Percentiles rank a stretch among this genome's conserved stretches.
phyloP scores from a whole-genome alignment of 2,113 vertebrate genomes.

The Scatophagus argus region DNA sequence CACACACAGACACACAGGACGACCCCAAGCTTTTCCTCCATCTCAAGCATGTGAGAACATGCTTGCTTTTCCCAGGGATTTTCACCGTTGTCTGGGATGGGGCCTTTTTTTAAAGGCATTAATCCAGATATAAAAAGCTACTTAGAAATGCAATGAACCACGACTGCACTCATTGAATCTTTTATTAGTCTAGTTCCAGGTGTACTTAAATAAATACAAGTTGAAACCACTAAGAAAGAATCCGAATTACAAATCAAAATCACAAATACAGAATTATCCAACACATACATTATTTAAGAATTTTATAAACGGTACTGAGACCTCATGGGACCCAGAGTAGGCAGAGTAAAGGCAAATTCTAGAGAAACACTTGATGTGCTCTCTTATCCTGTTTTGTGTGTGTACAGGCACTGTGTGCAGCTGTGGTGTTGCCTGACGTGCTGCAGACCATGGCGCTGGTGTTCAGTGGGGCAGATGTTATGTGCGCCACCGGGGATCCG shows the following conservation, averaged over 20 bases:
- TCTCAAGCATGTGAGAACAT: constrained; percentile 4
- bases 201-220: constrained; percentile 22
- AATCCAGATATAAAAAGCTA: constrained; percentile 33
- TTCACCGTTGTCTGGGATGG: constrained; percentile 30
- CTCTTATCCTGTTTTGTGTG: not conserved
- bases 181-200: constrained; percentile 39
- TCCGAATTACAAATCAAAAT: constrained; percentile 9
- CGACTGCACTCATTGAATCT: not conserved
- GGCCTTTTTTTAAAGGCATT: constrained; percentile 48
- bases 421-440: constrained; percentile 89
- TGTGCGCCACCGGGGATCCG: constrained; percentile 94
- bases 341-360: not conserved
- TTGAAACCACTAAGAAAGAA: constrained; percentile 24
- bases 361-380: not conserved
- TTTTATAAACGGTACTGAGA: not conserved
- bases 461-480: constrained; percentile 94
- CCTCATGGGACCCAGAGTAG: not conserved
- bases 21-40: constrained; percentile 5
- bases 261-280: not conserved
- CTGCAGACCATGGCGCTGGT: constrained; percentile 91
- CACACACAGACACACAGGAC: not conserved
- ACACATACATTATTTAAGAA: constrained; percentile 1
- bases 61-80: constrained; percentile 24
- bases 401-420: constrained; percentile 90
- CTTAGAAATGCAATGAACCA: constrained; percentile 42